Base-by-base conservation (phyloP, 2,888 invertebrate genomes). In the Tachina grossa region DNA sequence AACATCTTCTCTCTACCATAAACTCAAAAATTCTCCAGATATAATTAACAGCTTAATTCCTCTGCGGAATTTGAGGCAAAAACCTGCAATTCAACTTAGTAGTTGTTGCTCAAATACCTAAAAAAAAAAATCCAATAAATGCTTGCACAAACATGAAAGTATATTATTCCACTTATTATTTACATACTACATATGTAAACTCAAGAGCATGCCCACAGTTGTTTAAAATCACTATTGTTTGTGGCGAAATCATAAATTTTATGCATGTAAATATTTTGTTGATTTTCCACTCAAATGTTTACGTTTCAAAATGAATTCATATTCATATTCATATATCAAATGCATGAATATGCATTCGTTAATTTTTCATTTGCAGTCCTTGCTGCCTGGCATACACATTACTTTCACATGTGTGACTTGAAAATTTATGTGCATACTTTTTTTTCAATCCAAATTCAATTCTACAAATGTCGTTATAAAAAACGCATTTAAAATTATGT, bases 351-450 rank as follows among this genome's bases (percentile, higher is more conserved):
- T 47, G 9, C 59, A 59, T 47, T 9, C 71, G 57, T 22, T 31
- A 5, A 31, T 31, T 31, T 49, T 57, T 41, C 59, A 43, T 74
- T 59, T 3, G 51, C 45, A 68, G 22, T 75, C 51, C 16, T 59
- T 61, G 55, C 53, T 72, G 80, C 68, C 77, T 31, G 31, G 31
- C 31, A 31, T 31, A 68, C 61, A 49, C 49, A 65, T 84, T 81
- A 81, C 63, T 71, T 55, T 80, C 84, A 74, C 84, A 81, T 74
- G 68, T 82, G 69, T 59, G 57, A 85, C 19, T 76, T 63, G 49
- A 22, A 9, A 43, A 55, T 77, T 63, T 61, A 57, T 53, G n/a
- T 59, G 16, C 39, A 9, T 69, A 16, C 13, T 71, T 63, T 39
- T 69, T 14, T 76, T 59, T 41, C 55, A 77, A 69, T 55, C 74